Base-by-base conservation (phyloP, 2,797 vertebrate species). In the Takifugu ocellatus region DNA sequence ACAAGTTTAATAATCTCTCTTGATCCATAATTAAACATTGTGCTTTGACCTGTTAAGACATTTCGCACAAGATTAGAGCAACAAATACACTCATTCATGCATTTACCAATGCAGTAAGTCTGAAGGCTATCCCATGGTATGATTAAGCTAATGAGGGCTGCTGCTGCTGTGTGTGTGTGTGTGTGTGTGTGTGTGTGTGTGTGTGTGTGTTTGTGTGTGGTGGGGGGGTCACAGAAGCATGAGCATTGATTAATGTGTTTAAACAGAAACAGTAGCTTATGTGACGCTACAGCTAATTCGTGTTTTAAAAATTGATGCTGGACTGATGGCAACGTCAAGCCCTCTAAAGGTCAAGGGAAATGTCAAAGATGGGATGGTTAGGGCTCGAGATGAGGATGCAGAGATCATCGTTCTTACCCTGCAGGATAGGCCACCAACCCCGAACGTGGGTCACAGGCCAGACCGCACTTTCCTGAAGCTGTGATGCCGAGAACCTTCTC, bases 401-500 rank as follows among this genome's bases (percentile, higher is more conserved):
- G 21, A 61, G 54, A 71, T 15, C 26, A n/a, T 39, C 56, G 51
- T 17, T 57, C 94, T 96, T 74, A 98, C 97, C 97, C 97, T 62
- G 97, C 97, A 2, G 96, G 94, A 85, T 99, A 98, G 43, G 97
- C 97, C 63, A 99, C 91, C 0, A 95, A 93, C 57, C 96, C 96
- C 5, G 95, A 94, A 66, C 90, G 92, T 7, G 95, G 94, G 79
- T 98, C 94, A 24, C 94, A 99, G 54, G 95, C 89, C 73, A 99
- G 81, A 54, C 93, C 92, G 61, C 94, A 92, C 87, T 94, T 95
- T 86, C 95, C 95, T 0, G 92, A 91, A 24, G 96, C 90, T 0
- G 95, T 97, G 87, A 99, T 91, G 53, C 96, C 97, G 55, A 99
- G 70, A 24, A 98, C 97, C 81, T 94, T 96, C 85, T 99, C 96